Evolutionary conservation across 2,113 vertebrate genomes (phyloP).

Genomic region (Lontra canadensis): DNA sequence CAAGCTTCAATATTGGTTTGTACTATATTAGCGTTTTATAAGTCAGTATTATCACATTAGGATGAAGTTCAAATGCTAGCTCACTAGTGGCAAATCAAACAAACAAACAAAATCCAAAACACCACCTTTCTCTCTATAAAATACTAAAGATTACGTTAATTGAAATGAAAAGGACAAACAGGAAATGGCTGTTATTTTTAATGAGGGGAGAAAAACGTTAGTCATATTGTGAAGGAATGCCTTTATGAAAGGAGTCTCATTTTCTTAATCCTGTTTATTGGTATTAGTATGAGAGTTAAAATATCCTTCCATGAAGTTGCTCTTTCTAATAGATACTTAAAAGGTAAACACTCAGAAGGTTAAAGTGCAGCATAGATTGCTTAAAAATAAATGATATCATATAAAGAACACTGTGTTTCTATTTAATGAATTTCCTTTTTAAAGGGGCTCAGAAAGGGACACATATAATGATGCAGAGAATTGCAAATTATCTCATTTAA

Average conservation of each 20-base stretch:
- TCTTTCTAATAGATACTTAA: conserved; percentile 65
- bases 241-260: conserved; percentile 80
- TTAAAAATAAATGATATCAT: conserved; percentile 67
- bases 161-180: conserved; percentile 77
- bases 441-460: conserved; percentile 11
- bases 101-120: not conserved
- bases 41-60: conserved; percentile 72
- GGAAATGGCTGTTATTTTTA: conserved; percentile 80
- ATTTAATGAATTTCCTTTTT: conserved; percentile 57
- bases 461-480: conserved; percentile 36
- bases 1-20: conserved; percentile 67
- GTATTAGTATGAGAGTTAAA: conserved; percentile 63
- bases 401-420: conserved; percentile 64
- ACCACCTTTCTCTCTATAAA: conserved; percentile 60
- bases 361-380: conserved; percentile 14
- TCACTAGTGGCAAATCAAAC: conserved; percentile 56
- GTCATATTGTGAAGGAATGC: conserved; percentile 77
- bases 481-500: conserved; percentile 69
- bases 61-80: conserved; percentile 70
- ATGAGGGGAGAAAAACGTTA: conserved; percentile 75
- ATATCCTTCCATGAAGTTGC: conserved; percentile 64
- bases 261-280: conserved; percentile 74
- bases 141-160: conserved; percentile 66
- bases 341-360: conserved; percentile 67
- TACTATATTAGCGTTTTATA: conserved; percentile 59